These are phyloP conservation scores for Dendrolimus kikuchii DNA, from an alignment of 1,140 invertebrate genomes.

Conservation along the genomic window DNA sequence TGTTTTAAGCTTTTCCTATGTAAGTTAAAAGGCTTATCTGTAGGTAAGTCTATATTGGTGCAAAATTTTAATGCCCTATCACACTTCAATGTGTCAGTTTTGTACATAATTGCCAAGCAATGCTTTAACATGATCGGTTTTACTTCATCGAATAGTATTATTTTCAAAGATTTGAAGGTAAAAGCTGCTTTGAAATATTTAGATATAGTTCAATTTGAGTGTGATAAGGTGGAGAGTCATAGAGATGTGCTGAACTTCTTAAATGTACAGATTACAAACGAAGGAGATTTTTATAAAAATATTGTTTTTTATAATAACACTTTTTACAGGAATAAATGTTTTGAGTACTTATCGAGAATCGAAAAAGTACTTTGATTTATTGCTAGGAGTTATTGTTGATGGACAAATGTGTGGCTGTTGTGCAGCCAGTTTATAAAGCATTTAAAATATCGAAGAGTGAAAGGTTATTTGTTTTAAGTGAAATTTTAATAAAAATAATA, in stretches of 20 bases:
- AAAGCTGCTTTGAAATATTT: conserved; percentile 36
- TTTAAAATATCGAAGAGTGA: too few relatives aligned
- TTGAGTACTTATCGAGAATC: conserved; percentile 44
- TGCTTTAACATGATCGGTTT: conserved; percentile 59
- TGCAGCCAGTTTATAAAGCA: too few relatives aligned
- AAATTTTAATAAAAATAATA: too few relatives aligned
- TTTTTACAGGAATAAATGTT: conserved; percentile 60
- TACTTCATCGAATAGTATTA: conserved; percentile 37
- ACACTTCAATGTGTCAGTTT: conserved; percentile 61
- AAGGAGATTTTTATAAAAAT: conserved; percentile 52
- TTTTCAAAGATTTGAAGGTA: conserved; percentile 41
- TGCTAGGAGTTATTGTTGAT: conserved; percentile 12
- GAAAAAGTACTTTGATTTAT: conserved; percentile 40
- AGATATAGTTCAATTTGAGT: conserved; percentile 38
- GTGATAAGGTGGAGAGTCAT: conserved; percentile 37
- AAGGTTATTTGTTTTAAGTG: too few relatives aligned
- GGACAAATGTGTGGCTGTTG: too few relatives aligned
- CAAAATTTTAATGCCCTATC: conserved; percentile 54
- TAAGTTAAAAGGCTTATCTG: conserved; percentile 32
- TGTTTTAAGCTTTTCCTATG: conserved; percentile 44
- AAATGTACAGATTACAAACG: conserved; percentile 49
- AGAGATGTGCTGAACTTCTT: conserved; percentile 50
- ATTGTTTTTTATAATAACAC: conserved; percentile 64
- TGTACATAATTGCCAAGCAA: conserved; percentile 49
- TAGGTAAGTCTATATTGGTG: conserved; percentile 41